phyloP scores from a whole-genome alignment of 2,113 vertebrate genomes.

The Campylomormyrus tamandua region DNA sequence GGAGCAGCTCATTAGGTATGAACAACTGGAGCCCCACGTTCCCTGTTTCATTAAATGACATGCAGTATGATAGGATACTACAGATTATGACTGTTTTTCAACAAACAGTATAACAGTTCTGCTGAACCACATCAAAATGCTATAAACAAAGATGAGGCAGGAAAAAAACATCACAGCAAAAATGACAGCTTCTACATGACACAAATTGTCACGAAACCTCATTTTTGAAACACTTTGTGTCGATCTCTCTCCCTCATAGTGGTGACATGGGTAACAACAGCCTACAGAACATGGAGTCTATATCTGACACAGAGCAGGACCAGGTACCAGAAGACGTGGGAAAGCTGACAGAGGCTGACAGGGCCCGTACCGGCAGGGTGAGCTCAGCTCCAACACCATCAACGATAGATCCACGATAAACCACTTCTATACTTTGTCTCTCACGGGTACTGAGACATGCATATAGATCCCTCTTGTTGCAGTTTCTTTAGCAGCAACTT shows the following conservation, averaged over 20 bases:
- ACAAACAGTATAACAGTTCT: not conserved
- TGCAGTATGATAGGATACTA: not conserved
- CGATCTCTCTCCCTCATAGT: slow-evolving; percentile 37
- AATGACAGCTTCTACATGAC: not conserved
- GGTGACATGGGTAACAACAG: slow-evolving; percentile 64
- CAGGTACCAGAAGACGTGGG: slow-evolving; percentile 60
- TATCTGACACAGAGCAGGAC: slow-evolving; percentile 57
- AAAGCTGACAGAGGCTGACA: slow-evolving; percentile 64
- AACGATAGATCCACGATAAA: not conserved
- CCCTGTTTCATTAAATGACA: not conserved
- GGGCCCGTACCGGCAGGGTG: slow-evolving; percentile 66
- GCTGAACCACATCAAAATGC: not conserved
- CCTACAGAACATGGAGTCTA: slow-evolving; percentile 64
- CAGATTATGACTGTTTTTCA: not conserved
- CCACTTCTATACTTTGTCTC: not conserved
- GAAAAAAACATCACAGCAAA: not conserved
- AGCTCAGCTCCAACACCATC: slow-evolving; percentile 25
- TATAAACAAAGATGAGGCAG: not conserved
- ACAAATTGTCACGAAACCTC: not conserved
- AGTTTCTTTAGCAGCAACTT: not conserved
- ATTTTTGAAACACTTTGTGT: not conserved
- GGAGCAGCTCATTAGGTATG: slow-evolving; percentile 66
- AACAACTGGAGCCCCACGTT: not conserved
- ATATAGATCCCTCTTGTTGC: not conserved
- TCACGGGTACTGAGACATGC: not conserved